Percentiles rank a stretch among this genome's conserved stretches.
These are phyloP conservation scores for Rhodeus uyekii DNA, from an alignment of 2,797 vertebrate species.

Conservation along the genomic window DNA sequence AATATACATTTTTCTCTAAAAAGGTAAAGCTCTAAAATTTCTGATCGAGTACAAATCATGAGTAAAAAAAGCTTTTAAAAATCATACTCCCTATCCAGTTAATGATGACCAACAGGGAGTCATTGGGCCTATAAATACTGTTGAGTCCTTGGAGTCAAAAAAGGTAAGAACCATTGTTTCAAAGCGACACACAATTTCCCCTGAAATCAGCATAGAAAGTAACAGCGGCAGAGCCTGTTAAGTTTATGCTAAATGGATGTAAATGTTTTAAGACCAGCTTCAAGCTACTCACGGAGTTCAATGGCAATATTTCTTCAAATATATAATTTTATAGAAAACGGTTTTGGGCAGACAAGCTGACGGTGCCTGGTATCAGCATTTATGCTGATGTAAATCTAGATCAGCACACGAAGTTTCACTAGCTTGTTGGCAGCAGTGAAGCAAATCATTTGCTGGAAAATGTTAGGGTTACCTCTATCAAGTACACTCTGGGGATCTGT, in stretches of 20 bases:
- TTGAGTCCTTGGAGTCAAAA: background rate
- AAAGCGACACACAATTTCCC: too few relatives aligned
- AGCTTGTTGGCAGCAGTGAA: constrained; percentile 49
- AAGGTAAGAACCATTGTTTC: background rate
- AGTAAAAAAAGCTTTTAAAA: background rate
- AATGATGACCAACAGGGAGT: background rate
- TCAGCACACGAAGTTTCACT: constrained; percentile 54
- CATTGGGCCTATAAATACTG: background rate
- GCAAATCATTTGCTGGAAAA: constrained; percentile 55
- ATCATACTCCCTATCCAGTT: background rate
- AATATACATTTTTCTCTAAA: background rate
- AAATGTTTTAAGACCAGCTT: background rate
- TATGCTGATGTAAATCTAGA: constrained; percentile 55
- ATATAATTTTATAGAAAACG: constrained; percentile 9
- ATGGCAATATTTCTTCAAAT: constrained; percentile 6
- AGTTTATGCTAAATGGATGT: constrained; percentile 2
- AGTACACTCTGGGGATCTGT: background rate
- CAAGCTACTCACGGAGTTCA: background rate
- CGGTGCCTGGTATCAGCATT: constrained; percentile 57
- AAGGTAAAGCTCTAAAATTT: background rate
- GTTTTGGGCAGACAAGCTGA: constrained; percentile 48
- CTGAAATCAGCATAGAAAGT: background rate
- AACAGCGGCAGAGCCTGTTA: background rate
- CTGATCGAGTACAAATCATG: background rate
- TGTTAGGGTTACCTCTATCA: constrained; percentile 27